Percentiles rank a stretch among this genome's conserved stretches.
Conservation (phyloP, 2,888 invertebrate genomes). For the Hypomecis atomaria region DNA sequence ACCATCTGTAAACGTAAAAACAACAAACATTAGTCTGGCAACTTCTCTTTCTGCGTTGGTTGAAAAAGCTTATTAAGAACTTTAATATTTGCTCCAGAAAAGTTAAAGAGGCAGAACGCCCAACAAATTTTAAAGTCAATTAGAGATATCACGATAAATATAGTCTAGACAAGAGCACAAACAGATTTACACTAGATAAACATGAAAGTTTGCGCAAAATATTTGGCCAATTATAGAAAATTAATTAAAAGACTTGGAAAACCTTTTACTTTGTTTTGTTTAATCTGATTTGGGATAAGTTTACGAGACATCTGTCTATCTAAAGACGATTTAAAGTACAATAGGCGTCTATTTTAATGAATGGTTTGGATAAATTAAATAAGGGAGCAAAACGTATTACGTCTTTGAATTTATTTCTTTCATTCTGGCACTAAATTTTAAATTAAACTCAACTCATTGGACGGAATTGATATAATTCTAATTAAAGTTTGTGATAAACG, state of each 20-base stretch:
- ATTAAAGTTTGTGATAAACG: no score
- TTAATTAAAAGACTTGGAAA: conserved; percentile 36
- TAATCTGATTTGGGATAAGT: conserved; percentile 32
- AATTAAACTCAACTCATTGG: no score
- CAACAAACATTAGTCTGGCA: conserved; percentile 18
- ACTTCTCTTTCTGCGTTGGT: conserved; percentile 21
- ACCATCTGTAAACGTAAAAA: conserved; percentile 86
- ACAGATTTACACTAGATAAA: conserved; percentile 43
- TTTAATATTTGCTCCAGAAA: conserved; percentile 23
- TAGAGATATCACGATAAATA: conserved; percentile 45
- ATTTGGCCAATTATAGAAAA: conserved; percentile 38
- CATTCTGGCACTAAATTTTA: no score
- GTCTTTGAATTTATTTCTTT: not conserved
- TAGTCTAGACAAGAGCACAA: conserved; percentile 43
- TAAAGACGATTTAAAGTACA: conserved; percentile 26
- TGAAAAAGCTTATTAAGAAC: conserved; percentile 11
- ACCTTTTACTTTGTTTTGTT: conserved; percentile 26
- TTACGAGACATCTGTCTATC: conserved; percentile 31
- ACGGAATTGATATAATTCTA: no score
- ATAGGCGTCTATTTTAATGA: conserved; percentile 26
- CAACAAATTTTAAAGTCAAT: conserved; percentile 49
- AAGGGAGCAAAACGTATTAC: conserved; percentile 16
- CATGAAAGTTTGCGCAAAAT: conserved; percentile 45
- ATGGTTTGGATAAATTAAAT: conserved; percentile 20
- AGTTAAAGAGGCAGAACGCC: conserved; percentile 24